Base-by-base conservation (phyloP, 2,113 vertebrate genomes). In the Rhadina sibilatrix region DNA sequence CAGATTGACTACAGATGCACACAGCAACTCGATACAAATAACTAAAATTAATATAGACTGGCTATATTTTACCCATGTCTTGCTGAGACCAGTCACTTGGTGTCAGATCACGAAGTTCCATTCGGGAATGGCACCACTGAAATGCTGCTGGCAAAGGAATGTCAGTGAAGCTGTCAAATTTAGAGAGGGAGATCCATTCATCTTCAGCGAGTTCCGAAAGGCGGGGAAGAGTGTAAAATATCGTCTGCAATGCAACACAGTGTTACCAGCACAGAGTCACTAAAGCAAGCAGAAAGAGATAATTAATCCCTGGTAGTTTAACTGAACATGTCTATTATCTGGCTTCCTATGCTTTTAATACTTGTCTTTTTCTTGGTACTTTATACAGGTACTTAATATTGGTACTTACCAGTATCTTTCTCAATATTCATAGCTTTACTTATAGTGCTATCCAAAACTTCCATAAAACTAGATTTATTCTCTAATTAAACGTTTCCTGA, bases 61-160 rank as follows among this genome's bases (percentile, higher is more conserved):
- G 56, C 5, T 88, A 0, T 86, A 75, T 35, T 78, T 97, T 98
- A 99, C 99, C 98, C 97, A 94, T 97, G 87, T 99, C 99, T 96
- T 99, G 98, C 96, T 99, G 99, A 88, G 98, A 97, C 99, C 99
- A 99, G 97, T 99, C 98, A 83, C 98, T 98, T 24, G 98, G 98
- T 54, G 97, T 98, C 49, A 99, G 96, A 70, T 97, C 96, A 60
- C 70, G 35, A 70, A 99, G 98, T 14, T 97, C 95, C 2, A 27
- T 89, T 74, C 87, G 86, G 59, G 98, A 93, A 69, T 94, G 98
- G 85, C 91, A 98, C 72, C 98, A 93, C n/a, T 97, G 98, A 53
- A 98, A 95, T 20, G 88, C 78, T 6, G 94, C 54, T 54, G 91
- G 96, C 68, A 96, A 87, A 50, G 96, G 94, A 78, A 99, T 89